Conservation (phyloP, 2,888 invertebrate genomes). For the Coelogynopora nodosa region DNA sequence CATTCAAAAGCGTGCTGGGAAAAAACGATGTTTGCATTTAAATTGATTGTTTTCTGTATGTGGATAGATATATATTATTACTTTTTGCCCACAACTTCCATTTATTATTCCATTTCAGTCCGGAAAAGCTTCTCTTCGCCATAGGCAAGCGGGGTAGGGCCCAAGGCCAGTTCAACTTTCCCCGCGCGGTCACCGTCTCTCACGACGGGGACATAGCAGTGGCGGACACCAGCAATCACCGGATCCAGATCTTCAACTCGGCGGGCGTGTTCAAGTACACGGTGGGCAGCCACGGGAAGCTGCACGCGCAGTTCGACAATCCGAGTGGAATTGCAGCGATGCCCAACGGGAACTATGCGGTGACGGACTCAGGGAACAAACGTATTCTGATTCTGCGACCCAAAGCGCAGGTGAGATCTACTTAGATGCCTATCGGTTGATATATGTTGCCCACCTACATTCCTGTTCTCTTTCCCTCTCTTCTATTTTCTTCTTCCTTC, state of each 20-base stretch:
- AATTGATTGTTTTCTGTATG: no score
- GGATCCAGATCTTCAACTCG: constrained; percentile 54
- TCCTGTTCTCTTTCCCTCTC: no score
- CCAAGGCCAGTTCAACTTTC: constrained; percentile 54
- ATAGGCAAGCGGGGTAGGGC: constrained; percentile 52
- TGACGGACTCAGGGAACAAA: constrained; percentile 56
- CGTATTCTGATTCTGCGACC: constrained; percentile 53
- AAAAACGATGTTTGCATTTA: no score
- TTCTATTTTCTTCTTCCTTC: no score
- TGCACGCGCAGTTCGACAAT: constrained; percentile 51
- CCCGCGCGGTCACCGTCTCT: constrained; percentile 53
- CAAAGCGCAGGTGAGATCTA: constrained; percentile 51
- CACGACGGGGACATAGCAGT: constrained; percentile 53
- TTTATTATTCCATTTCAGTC: constrained; percentile 48
- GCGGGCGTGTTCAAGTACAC: constrained; percentile 52
- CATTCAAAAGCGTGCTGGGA: no score
- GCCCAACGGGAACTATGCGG: constrained; percentile 55
- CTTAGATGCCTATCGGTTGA: no score
- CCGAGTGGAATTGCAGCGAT: constrained; percentile 54
- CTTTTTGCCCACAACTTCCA: not conserved
- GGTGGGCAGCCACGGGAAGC: constrained; percentile 51
- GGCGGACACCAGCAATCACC: constrained; percentile 56
- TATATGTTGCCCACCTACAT: no score
- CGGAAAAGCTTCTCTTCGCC: constrained; percentile 54
- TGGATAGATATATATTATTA: constrained; percentile 42